Base-by-base conservation (phyloP, 2,797 vertebrate species). In the Channallabes apus region DNA sequence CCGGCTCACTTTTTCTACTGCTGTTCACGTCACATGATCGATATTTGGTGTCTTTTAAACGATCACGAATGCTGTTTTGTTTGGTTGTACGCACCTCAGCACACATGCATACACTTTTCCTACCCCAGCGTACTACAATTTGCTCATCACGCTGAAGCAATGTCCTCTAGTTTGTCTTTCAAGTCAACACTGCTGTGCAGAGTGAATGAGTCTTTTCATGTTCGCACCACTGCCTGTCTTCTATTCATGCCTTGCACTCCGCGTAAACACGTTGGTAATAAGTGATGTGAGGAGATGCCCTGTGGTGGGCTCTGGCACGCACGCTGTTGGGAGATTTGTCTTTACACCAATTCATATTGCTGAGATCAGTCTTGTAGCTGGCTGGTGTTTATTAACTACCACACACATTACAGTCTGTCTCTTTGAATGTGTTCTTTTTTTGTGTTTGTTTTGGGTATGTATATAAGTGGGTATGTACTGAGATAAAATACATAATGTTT, bases 201-300 rank as follows among this genome's bases (percentile, higher is more conserved):
- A 82, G 32, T 69, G 58, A 85, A 75, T 65, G 68, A 73, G 68
- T 81, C 51, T 71, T 46, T 84, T 79, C 54, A 69, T 84, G 83
- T 78, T 58, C 2, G 73, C 61, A 79, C 35, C 75, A 29, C 51
- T 38, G 75, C 38, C 35, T n/a, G 82, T 71, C 20, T 84, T 78
- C 61, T 84, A 65, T 56, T 79, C 76, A 59, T 79, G 64, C 32
- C 58, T n/a, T 84, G 83, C 76, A 77, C 54, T 56, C 27, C 0
- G 41, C 8, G 62, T 84, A 78, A 85, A 71, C 77, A 65, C 56
- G 38, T 29, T 58, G 29, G 59, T 35, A 67, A 65, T 82, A 38
- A 75, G 27, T 24, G 18, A 29, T 29, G 14, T 20, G n/a, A 59
- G 8, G 41, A 58, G 83, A 84, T 79, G 75, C 64, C 75, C 18